These are phyloP conservation scores for Rutpela maculata DNA, from an alignment of 2,888 invertebrate species.

Conservation along the genomic window DNA sequence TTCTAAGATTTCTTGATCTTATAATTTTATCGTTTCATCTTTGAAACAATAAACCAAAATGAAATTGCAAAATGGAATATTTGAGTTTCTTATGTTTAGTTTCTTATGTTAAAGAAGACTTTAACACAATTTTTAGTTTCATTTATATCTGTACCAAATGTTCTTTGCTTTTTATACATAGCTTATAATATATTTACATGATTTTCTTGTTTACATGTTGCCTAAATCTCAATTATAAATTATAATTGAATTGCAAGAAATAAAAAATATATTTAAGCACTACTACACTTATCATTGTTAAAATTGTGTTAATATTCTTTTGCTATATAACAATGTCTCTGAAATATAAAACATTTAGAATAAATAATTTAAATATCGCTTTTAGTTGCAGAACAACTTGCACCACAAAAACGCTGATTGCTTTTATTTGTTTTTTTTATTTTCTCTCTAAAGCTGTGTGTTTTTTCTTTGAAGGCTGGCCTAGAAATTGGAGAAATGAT, in stretches of 20 bases:
- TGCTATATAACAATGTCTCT: background rate
- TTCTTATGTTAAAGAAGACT: too few species aligned
- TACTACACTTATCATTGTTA: background rate
- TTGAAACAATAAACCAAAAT: background rate
- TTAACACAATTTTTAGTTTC: background rate
- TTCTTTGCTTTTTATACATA: background rate
- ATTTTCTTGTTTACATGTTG: background rate
- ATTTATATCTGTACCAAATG: background rate
- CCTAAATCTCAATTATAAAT: background rate
- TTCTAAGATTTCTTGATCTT: background rate
- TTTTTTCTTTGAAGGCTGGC: constrained; percentile 83
- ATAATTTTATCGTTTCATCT: background rate
- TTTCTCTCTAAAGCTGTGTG: constrained; percentile 57
- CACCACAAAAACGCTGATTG: constrained; percentile 9
- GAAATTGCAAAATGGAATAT: background rate
- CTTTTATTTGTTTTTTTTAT: constrained; percentile 45
- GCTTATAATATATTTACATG: background rate
- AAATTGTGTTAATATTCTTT: background rate
- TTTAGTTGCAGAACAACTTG: constrained; percentile 16
- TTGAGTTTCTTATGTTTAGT: too few species aligned
- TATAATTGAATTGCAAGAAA: background rate
- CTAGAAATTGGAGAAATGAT: constrained; percentile 98
- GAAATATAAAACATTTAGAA: background rate
- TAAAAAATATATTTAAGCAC: background rate
- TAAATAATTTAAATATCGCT: background rate